Conservation (phyloP, 2,888 invertebrate species). For the Maniola hyperantus region DNA sequence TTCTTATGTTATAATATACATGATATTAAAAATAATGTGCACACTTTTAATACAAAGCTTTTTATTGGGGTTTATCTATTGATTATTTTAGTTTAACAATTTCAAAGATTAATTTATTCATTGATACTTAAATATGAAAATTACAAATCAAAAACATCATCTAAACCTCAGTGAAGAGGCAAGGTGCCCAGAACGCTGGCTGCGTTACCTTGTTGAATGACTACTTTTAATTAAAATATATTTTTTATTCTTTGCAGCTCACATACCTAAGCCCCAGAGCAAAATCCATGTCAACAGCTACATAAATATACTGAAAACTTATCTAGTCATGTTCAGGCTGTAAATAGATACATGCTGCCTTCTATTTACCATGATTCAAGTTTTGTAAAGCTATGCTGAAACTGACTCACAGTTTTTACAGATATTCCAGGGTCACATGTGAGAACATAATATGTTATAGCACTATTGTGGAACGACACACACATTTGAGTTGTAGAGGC, state of each 20-base stretch:
- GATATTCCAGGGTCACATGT: conserved; percentile 67
- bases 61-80: no score
- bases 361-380: conserved; percentile 44
- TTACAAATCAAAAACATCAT: no score
- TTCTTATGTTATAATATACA: no score
- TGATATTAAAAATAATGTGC: neutral
- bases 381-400: conserved; percentile 74
- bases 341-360: conserved; percentile 54
- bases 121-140: no score
- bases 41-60: no score
- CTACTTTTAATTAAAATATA: neutral
- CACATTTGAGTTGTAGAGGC: conserved; percentile 56
- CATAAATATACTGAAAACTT: conserved; percentile 34
- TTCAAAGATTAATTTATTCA: no score
- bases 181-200: no score
- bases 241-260: conserved; percentile 61
- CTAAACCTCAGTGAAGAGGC: no score
- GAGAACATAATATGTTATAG: conserved; percentile 51
- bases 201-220: no score
- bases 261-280: conserved; percentile 58
- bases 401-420: conserved; percentile 76
- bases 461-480: conserved; percentile 57
- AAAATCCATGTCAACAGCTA: conserved; percentile 65
- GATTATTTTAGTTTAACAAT: no score
- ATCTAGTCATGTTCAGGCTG: conserved; percentile 46